A percentile compares a stretch with the other conserved stretches of the same genome.
phyloP scores from a whole-genome alignment of 2,888 invertebrate genomes.

The Phalangium opilio region DNA sequence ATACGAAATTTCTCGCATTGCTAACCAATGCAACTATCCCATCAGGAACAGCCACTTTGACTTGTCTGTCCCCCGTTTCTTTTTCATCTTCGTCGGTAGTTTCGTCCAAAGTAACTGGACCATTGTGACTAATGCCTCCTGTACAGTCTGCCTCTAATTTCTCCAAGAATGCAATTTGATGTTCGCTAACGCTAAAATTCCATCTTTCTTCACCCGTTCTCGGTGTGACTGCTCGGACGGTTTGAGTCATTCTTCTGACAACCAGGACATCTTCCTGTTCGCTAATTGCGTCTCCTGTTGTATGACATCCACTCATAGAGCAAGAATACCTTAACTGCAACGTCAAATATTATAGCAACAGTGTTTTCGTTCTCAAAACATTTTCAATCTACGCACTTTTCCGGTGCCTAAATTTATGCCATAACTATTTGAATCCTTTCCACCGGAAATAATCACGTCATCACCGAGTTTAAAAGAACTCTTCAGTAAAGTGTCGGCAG shows the following conservation, averaged over 20 bases:
- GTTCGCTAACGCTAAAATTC: slow-evolving; percentile 90
- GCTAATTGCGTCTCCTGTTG: slow-evolving; percentile 30
- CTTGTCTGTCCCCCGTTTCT: slow-evolving; percentile 32
- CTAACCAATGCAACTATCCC: slow-evolving; percentile 32
- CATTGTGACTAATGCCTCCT: slow-evolving; percentile 1
- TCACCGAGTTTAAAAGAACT: slow-evolving; percentile 56
- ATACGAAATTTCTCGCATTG: slow-evolving; percentile 39
- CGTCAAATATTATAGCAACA: too few species aligned
- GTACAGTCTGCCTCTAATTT: neutral
- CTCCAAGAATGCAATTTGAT: slow-evolving; percentile 43
- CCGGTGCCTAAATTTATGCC: slow-evolving; percentile 64
- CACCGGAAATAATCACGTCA: slow-evolving; percentile 41
- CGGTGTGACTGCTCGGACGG: slow-evolving; percentile 77
- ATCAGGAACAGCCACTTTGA: slow-evolving; percentile 20
- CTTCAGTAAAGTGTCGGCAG: slow-evolving; percentile 67
- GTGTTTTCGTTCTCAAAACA: too few species aligned
- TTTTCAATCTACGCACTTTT: too few species aligned
- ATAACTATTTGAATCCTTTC: slow-evolving; percentile 68
- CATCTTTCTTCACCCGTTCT: slow-evolving; percentile 72
- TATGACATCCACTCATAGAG: slow-evolving; percentile 52
- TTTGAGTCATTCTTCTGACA: slow-evolving; percentile 64
- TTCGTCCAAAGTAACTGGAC: slow-evolving; percentile 6
- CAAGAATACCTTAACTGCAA: slow-evolving; percentile 46
- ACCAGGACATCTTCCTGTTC: slow-evolving; percentile 46
- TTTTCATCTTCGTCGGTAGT: slow-evolving; percentile 7